Conservation (phyloP, 2,797 vertebrate species). For the Gymnoscopelus braueri region DNA sequence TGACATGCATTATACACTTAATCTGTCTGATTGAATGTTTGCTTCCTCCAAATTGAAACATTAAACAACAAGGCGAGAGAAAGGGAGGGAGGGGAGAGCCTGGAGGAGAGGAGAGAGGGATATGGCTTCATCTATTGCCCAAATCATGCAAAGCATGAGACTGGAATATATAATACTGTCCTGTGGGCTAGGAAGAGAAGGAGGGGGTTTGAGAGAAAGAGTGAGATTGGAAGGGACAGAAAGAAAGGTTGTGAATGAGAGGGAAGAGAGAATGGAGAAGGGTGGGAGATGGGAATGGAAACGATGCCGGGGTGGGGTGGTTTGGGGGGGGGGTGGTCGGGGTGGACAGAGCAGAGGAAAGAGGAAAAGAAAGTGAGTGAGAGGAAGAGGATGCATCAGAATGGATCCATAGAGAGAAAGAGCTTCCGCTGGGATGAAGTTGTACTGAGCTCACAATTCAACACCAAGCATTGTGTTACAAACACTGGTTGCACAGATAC, state of each 20-base stretch:
- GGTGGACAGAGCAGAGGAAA: conserved; percentile 42
- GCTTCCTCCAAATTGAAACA: conserved; percentile 99
- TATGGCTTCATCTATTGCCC: conserved; percentile 96
- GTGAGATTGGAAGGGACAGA: conserved; percentile 87
- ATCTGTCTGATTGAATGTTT: conserved; percentile 99
- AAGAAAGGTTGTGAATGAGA: conserved; percentile 72
- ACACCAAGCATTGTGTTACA: too few species aligned
- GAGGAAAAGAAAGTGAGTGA: conserved; percentile 40
- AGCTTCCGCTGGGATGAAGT: conserved; percentile 55
- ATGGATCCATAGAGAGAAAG: conserved; percentile 65
- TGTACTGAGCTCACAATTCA: conserved; percentile 41
- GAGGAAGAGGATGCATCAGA: conserved; percentile 68
- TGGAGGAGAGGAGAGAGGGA: conserved; percentile 86
- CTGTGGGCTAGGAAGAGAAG: conserved; percentile 74
- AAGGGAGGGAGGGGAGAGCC: conserved; percentile 86
- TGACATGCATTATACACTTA: conserved; percentile 98
- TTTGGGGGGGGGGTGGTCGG: conserved; percentile 36
- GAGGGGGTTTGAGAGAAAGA: conserved; percentile 71
- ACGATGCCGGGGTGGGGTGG: conserved; percentile 44
- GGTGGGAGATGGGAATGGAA: conserved; percentile 73
- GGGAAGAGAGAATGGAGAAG: conserved; percentile 55
- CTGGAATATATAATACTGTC: conserved; percentile 91
- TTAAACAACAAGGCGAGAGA: conserved; percentile 96
- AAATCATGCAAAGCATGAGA: conserved; percentile 91
- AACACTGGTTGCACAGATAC: too few species aligned